Conservation (phyloP, 2,797 vertebrate species). For the Pangasius macronema region DNA sequence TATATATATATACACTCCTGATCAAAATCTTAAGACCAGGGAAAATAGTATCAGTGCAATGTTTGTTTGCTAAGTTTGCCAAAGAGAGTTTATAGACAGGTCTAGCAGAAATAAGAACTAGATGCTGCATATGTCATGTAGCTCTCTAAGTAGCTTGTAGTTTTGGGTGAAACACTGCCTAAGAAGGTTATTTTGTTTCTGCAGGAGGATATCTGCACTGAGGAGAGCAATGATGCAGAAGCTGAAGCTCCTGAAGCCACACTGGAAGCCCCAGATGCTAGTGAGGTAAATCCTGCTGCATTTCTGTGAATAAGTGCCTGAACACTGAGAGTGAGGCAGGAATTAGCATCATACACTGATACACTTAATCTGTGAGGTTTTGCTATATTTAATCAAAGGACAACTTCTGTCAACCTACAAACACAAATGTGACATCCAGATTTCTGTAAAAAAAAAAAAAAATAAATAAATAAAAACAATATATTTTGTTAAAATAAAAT, state of each 20-base stretch:
- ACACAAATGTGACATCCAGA: background rate
- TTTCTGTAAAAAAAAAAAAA: background rate
- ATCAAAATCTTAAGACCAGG: too few relatives aligned
- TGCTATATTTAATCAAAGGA: background rate
- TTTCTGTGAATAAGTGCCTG: background rate
- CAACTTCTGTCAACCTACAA: background rate
- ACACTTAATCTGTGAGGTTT: background rate
- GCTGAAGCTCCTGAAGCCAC: conserved; percentile 73
- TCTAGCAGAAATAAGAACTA: background rate
- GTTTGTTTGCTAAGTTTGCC: background rate
- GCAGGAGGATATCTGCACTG: conserved; percentile 80
- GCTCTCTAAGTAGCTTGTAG: background rate
- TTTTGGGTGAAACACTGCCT: background rate
- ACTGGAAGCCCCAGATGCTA: conserved; percentile 80
- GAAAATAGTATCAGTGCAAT: too few relatives aligned
- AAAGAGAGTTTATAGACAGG: background rate
- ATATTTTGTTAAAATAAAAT: background rate
- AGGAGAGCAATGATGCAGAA: conserved; percentile 79
- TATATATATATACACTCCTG: too few relatives aligned
- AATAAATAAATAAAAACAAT: background rate
- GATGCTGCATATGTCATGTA: background rate
- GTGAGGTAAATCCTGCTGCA: conserved; percentile 72
- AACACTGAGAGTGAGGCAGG: background rate
- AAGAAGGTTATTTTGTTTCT: conserved; percentile 14
- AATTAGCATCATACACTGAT: background rate